Evolutionary conservation across 2,888 invertebrate species (phyloP), one percentile per base, ranked within the genome.

Genomic region (Autographa gamma): DNA sequence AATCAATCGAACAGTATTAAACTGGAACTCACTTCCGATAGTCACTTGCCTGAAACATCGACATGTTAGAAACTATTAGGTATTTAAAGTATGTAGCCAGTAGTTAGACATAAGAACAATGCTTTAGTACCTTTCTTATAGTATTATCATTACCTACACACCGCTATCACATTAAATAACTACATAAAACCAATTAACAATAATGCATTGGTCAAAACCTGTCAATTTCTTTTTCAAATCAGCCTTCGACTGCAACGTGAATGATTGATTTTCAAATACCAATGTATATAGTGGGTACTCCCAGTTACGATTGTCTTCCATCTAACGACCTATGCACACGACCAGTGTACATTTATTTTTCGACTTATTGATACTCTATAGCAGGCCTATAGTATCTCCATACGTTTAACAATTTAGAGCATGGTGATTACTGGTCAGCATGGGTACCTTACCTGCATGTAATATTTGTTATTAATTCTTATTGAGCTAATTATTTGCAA

Each of bases 1-100:
- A 83, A 83, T 61, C 84, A 86, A 41, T 86, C 88, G 8, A 90
- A 89, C 52, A 89, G 87, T 77, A 83, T 89, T 72, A 90, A 89
- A 81, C 82, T 92, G 5, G 90, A 91, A 61, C 73, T 88, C 7
- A 82, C 82, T 16, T 73, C 80, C 25, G 81, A 87, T 54, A 83
- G 66, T 25, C 82, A 85, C 69, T 74, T 82, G 62, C 76, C 87
- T 32, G 85, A 88, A 63, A 88, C 90, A 38, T 86, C 89, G 4
- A 85, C 81, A 1, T 89, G 89, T 81, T 90, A 73, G 84, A 32
- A 66, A 13, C 18, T 52, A 19, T 25, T 14, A 16, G 32, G n/a
- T 58, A 11, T 18, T 67, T 41, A n/a, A 58, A 11, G 11, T 60
- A 63, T 14, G 8, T 43, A 62, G 48, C 2, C 41, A 56, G 14